Evolutionary conservation across 2,888 invertebrate genomes (phyloP), one percentile per base, ranked within the genome.

Genomic region (Entomobrya proxima): DNA sequence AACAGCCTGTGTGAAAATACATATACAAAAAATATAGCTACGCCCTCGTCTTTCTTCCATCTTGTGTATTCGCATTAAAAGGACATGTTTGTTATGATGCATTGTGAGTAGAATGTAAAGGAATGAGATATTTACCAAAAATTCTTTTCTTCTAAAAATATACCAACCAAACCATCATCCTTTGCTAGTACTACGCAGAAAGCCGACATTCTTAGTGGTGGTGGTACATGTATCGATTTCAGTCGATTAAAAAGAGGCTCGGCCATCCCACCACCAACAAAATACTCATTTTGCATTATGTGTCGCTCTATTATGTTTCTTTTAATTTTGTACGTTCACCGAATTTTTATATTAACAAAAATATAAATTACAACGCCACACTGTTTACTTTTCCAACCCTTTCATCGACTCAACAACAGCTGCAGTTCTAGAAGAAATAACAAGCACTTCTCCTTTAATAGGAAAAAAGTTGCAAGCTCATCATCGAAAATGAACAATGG

Each of bases 401-500:
- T 61, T 61, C 32, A 61, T 61, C 61, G 61, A 61, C 64, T 21
- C 64, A 64, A 64, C 64, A 37, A 47, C 44, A n/a, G 9, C 9
- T 1, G 52, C 52, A 32, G n/a, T 11, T 1, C 6, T 32, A 13
- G 35, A 5, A 67, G 1, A 35, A 67, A 11, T 18, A 30, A 5
- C 27, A 27, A 24, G 21, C 2, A 30, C 32, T 5, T 27, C 13
- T 40, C 35, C 37, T 40, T 24, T 40, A 44, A 15, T 18, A 69
- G 35, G 30, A 67, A 61, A 78, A 80, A 80, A 55, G 55, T 40
- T 72, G 80, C 80, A 72, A 55, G 32, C 52, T 80, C 80, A 80
- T 80, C 80, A 67, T 58, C 15, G 72, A 40, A 52, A 69, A 80
- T 72, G 69, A 80, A 80, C 80, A 80, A 80, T 72, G 58, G 67